Base-by-base conservation (phyloP, 2,113 vertebrate species). In the Fregata magnificens region DNA sequence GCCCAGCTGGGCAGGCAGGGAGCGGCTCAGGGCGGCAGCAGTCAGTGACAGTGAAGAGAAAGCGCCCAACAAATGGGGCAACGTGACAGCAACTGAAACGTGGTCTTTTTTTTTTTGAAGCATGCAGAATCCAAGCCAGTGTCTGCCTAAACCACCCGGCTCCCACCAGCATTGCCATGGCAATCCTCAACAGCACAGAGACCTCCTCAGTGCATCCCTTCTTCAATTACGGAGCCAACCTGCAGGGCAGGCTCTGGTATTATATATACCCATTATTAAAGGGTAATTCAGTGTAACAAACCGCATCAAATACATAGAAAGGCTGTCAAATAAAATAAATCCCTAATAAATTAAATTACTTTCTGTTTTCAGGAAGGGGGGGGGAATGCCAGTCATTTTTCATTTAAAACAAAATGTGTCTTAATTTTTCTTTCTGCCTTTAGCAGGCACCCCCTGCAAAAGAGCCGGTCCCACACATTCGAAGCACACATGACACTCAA, bases 211-310 rank as follows among this genome's bases (percentile, higher is more conserved):
- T 0, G 8, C 65, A 81, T 61, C 78, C 52, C 76, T 72, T 63
- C 95, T 93, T 86, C 96, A 95, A 69, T 92, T 84, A 93, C 61
- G 7, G 91, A 93, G 90, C 78, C 83, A 95, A 91, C 88, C 96
- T 84, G 92, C 95, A 76, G 93, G 96, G 93, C 93, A 95, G 82
- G 92, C 91, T 62, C 96, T 97, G 93, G 90, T 85, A 88, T 94
- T 94, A 85, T 44, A 61, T 26, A 94, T n/a, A 74, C 63, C 90
- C 95, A 94, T 98, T 97, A 97, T 97, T 97, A 95, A 96, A 97
- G 95, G 95, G 96, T 98, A 98, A 98, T 98, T 97, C 95, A 85
- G 98, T 97, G 98, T 97, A 98, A 98, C 98, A 98, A 98, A 97
- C 96, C 79, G 20, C 97, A 98, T 98, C 91, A 84, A 97, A 88